Conservation (phyloP, 2,888 invertebrate genomes). For the Adelognathus sp. region DNA sequence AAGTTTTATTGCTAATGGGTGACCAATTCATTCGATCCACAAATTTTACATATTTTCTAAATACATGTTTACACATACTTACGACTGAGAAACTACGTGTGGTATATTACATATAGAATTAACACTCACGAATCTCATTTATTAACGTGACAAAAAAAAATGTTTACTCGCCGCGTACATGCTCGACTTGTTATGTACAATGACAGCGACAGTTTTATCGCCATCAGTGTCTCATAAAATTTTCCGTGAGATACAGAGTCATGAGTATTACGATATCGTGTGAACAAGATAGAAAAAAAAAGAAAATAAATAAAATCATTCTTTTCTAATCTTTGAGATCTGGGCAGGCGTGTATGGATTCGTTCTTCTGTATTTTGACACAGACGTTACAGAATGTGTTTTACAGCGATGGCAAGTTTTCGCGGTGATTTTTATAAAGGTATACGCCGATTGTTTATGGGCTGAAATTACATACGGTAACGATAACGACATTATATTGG, state of each 20-base stretch:
- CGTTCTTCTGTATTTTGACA: background rate
- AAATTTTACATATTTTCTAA: constrained; percentile 1
- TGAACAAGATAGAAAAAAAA: background rate
- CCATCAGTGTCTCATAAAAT: background rate
- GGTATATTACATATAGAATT: background rate
- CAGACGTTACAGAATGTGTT: constrained; percentile 3
- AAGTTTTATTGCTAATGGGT: background rate
- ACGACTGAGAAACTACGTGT: constrained; percentile 1
- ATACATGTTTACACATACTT: background rate
- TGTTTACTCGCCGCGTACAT: constrained; percentile 48
- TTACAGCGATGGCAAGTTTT: background rate
- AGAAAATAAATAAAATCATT: background rate
- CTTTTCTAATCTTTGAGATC: constrained; percentile 21
- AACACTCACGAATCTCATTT: background rate
- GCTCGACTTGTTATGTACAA: constrained; percentile 57
- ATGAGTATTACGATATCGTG: background rate
- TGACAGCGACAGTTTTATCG: constrained; percentile 21
- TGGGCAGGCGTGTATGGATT: constrained; percentile 21
- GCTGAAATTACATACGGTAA: background rate
- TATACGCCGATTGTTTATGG: background rate
- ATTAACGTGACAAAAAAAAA: constrained; percentile 16
- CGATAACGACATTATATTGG: background rate
- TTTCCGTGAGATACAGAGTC: background rate
- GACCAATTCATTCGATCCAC: background rate
- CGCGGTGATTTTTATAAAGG: background rate